Evolutionary conservation across 2,797 vertebrate genomes (phyloP).

Genomic region (Muscicapa striata): DNA sequence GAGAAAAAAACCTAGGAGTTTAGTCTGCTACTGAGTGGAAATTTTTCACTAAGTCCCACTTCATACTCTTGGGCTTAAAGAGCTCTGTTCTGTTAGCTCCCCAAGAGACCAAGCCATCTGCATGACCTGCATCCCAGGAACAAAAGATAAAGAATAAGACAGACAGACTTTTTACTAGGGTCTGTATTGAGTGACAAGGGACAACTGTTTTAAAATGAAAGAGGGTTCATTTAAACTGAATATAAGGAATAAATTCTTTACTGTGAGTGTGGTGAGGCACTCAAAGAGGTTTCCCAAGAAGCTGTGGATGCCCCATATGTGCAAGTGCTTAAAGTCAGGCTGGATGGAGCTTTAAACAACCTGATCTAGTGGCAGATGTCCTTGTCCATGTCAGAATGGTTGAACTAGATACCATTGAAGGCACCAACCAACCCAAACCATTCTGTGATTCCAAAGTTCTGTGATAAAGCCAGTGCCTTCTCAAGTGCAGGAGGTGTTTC

Average conservation of each 20-base stretch:
- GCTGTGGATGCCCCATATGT: too few relatives aligned
- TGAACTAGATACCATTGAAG: neutral
- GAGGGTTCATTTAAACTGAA: neutral
- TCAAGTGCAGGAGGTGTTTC: neutral
- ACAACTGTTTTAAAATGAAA: neutral
- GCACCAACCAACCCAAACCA: neutral
- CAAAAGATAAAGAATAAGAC: neutral
- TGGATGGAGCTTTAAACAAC: neutral
- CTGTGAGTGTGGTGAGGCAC: neutral
- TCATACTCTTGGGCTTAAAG: neutral
- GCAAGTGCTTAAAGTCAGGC: neutral
- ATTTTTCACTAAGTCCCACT: neutral
- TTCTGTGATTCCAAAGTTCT: fast-evolving
- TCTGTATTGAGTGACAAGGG: neutral
- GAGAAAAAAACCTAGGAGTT: neutral
- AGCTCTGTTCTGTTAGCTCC: neutral
- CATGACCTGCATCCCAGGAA: neutral
- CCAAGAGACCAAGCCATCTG: neutral
- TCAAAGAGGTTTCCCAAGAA: neutral
- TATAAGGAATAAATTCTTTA: neutral
- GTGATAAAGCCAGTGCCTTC: neutral
- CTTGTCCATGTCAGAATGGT: neutral
- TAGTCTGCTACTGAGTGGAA: neutral
- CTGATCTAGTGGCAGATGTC: neutral
- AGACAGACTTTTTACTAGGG: neutral